These are phyloP conservation scores for Columba livia DNA, from an alignment of 2,113 vertebrate genomes.

Conservation along the genomic window DNA sequence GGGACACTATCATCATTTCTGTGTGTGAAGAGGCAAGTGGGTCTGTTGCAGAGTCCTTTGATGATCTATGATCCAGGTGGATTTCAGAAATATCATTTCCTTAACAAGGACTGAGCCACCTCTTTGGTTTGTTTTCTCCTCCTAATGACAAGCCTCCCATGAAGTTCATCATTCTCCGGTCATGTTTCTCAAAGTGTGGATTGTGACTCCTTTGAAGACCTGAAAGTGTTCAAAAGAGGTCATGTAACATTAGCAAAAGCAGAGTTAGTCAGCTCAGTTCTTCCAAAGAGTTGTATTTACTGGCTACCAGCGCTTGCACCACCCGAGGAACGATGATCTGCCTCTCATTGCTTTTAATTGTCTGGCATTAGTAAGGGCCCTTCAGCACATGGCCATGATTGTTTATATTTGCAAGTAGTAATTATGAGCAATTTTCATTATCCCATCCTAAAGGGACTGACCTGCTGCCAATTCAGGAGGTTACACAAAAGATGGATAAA, in stretches of 20 bases:
- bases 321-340: conserved; percentile 9
- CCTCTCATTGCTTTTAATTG: conserved; percentile 45
- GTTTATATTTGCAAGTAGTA: conserved; percentile 27
- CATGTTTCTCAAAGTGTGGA: not conserved
- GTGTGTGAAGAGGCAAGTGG: not conserved
- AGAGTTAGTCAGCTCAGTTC: conserved; percentile 29
- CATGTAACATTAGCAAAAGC: not conserved
- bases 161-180: not conserved
- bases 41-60: not conserved
- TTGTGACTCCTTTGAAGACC: not conserved
- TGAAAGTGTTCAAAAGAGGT: not conserved
- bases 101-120: not conserved
- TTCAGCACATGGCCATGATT: not conserved
- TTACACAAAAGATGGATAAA: not conserved
- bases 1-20: not conserved
- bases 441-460: not conserved
- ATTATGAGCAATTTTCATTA: conserved; percentile 5
- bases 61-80: not conserved
- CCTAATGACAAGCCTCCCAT: not conserved
- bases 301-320: not conserved
- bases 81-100: not conserved
- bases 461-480: not conserved
- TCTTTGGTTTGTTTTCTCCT: not conserved
- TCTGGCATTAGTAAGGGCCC: conserved; percentile 8
- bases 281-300: not conserved